Base-by-base conservation (phyloP, 2,888 invertebrate species). In the Drosophila sordidapex region DNA sequence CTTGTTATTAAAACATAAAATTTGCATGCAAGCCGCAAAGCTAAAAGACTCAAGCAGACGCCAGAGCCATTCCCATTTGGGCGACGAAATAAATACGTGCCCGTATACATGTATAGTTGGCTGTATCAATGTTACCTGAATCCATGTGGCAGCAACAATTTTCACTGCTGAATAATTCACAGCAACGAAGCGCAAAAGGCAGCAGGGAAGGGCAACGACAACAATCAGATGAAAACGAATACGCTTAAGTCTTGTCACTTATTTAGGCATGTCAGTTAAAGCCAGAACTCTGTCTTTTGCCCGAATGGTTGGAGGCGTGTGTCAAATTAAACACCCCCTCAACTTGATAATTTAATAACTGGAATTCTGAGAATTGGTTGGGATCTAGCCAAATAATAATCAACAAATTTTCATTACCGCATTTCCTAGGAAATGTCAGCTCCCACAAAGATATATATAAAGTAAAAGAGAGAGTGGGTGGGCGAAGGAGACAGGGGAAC, bases 1-100 rank as follows among this genome's bases (percentile, higher is more conserved):
- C 80, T 90, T 90, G 89, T 90, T 89, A 90, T 89, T 89, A 90
- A 89, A 89, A 85, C 90, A 89, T 90, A 76, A 87, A 90, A 89
- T 86, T 89, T 87, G 88, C 86, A 86, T 89, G 82, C 89, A 82
- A 70, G 82, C 79, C 89, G 58, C 74, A 89, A 64, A 76, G 75
- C 74, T 70, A 76, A 75, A 65, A 77, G 83, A 70, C 75, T 70
- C 46, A 15, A 53, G 49, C 33, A 33, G 66, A 74, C 60, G 79
- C 64, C 66, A 53, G 40, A 38, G 21, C 70, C 67, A 46, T 46
- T 46, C 15, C 46, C 25, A 46, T 46, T 46, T 46, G 25, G 46
- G 66, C 49, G 59, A 67, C 54, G 66, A 65, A 54, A 71, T 69
- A 76, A 80, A 76, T 79, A 80, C 68, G 59, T 69, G 64, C 46